Conservation (phyloP, 1,140 invertebrate species). For the Vollenhovia emeryi region DNA sequence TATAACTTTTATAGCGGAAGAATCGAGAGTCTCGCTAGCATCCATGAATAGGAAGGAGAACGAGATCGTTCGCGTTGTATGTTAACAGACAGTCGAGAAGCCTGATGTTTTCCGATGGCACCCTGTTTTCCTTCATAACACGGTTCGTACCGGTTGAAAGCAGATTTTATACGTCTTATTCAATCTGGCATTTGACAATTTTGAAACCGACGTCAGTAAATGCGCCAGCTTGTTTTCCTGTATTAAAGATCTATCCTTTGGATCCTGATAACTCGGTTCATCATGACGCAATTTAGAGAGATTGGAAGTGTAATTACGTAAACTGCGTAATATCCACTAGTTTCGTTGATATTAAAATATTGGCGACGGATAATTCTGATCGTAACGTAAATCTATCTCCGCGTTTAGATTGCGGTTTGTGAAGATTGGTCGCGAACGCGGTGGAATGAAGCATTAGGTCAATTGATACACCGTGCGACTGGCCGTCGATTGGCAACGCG, state of each 20-base stretch:
- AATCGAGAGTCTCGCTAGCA: neutral
- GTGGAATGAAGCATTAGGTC: neutral
- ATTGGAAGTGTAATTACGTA: neutral
- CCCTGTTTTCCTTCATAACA: neutral
- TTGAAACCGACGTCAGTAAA: neutral
- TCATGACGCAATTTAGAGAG: neutral
- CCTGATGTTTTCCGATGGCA: slow-evolving; percentile 3
- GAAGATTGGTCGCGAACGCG: neutral
- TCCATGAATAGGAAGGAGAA: slow-evolving; percentile 12
- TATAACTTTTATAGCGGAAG: neutral
- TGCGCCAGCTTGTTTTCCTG: neutral
- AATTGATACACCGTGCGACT: neutral
- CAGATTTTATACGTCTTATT: slow-evolving; percentile 25
- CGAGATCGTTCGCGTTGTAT: neutral
- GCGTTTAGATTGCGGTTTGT: neutral
- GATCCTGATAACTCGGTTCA: neutral
- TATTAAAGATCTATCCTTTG: neutral
- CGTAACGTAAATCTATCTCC: neutral
- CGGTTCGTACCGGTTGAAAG: slow-evolving; percentile 23
- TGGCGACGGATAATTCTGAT: neutral
- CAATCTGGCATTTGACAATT: slow-evolving; percentile 31
- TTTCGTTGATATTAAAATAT: slow-evolving; percentile 12
- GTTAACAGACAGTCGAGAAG: neutral
- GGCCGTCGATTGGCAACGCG: neutral
- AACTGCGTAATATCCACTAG: neutral